phyloP scores from a whole-genome alignment of 1,140 invertebrate genomes.

The Trichonephila inaurata region DNA sequence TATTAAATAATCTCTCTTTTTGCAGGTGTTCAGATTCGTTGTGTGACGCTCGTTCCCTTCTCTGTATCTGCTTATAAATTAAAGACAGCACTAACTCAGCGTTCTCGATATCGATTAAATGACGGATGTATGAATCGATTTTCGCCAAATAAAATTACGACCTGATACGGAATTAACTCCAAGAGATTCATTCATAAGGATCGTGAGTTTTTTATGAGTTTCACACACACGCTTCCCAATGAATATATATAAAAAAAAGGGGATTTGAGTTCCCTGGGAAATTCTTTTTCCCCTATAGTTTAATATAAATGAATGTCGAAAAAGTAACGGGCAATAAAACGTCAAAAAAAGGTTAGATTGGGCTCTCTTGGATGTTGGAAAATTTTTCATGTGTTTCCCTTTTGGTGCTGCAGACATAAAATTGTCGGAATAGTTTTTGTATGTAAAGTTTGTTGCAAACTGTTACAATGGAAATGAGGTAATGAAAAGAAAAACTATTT shows the following conservation, averaged over 20 bases:
- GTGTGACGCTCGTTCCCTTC: neutral
- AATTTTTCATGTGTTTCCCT: no score
- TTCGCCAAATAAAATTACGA: conserved; percentile 50
- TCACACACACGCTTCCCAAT: neutral
- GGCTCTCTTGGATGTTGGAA: no score
- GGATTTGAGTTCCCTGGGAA: neutral
- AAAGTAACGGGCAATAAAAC: no score
- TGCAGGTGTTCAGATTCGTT: conserved; percentile 55
- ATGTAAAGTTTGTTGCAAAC: no score
- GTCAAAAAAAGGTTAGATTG: no score
- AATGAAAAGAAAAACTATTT: no score
- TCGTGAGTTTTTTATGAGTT: conserved; percentile 2
- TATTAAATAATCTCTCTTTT: conserved; percentile 67
- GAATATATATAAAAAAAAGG: neutral
- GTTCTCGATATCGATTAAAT: conserved; percentile 68
- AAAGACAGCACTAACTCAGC: conserved; percentile 9
- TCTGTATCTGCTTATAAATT: conserved; percentile 50
- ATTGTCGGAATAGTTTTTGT: no score
- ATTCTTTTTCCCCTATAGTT: neutral
- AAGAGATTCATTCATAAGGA: neutral
- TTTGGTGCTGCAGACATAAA: no score
- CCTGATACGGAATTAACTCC: conserved; percentile 35
- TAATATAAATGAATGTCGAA: neutral
- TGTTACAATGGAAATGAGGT: no score
- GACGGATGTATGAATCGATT: conserved; percentile 66